Evolutionary conservation across 1,140 invertebrate species (phyloP).

Genomic region (Halotydeus destructor): DNA sequence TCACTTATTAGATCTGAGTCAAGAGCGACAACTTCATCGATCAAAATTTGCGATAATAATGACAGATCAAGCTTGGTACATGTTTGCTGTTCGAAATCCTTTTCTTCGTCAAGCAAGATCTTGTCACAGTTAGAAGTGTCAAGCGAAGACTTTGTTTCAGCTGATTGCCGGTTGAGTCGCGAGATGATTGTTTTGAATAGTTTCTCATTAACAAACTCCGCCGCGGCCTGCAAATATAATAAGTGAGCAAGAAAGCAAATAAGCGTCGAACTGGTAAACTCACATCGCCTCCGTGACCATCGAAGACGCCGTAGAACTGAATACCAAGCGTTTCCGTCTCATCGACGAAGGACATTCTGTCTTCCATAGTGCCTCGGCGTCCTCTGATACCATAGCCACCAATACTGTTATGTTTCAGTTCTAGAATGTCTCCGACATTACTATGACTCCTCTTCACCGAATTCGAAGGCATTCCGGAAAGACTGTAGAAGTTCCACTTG

Average conservation of each 20-base stretch:
- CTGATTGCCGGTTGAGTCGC: background rate
- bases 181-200: background rate
- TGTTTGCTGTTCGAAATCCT: conserved; percentile 5
- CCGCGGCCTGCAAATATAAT: too few species aligned
- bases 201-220: background rate
- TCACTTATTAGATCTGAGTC: conserved; percentile 7
- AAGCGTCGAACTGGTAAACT: too few species aligned
- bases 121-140: background rate
- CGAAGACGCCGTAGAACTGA: conserved; percentile 72
- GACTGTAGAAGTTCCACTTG: background rate
- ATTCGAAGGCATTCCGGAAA: background rate
- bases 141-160: background rate
- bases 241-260: too few species aligned
- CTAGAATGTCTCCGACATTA: too few species aligned
- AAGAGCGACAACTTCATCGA: conserved; percentile 8
- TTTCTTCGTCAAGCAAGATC: background rate
- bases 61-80: too few species aligned
- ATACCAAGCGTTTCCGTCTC: conserved; percentile 36
- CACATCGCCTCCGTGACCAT: conserved; percentile 81
- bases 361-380: conserved; percentile 71
- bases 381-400: conserved; percentile 75
- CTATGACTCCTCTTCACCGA: conserved; percentile 31
- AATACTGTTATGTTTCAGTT: conserved; percentile 43
- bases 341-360: conserved; percentile 45
- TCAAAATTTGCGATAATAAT: conserved; percentile 9